Evolutionary conservation across 1,140 invertebrate genomes (phyloP).

Genomic region (Caerostris darwini): DNA sequence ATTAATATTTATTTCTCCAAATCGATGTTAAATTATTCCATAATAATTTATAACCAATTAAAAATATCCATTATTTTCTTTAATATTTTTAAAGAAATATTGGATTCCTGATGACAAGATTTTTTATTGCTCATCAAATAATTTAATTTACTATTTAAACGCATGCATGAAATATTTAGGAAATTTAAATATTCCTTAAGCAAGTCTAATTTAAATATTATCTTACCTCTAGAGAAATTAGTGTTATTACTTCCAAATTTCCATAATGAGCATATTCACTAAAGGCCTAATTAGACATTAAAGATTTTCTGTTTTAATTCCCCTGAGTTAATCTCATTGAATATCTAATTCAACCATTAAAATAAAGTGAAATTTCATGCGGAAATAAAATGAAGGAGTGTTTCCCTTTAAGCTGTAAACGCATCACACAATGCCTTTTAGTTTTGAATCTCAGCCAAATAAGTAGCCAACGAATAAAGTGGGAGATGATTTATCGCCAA

Average conservation of each 20-base stretch:
- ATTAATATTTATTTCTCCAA: too few relatives aligned
- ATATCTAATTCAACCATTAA: conserved; percentile 9
- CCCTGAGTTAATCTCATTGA: background rate
- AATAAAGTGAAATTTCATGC: background rate
- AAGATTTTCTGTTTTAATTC: background rate
- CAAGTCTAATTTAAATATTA: too few relatives aligned
- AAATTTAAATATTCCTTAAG: too few relatives aligned
- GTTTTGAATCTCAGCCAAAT: background rate
- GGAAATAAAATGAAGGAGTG: background rate
- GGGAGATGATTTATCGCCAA: background rate
- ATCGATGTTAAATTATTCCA: too few relatives aligned
- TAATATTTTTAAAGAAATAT: too few relatives aligned
- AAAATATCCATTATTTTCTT: too few relatives aligned
- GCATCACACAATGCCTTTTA: background rate
- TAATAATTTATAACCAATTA: too few relatives aligned
- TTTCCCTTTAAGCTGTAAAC: background rate
- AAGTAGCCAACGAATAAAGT: background rate
- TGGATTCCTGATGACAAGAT: too few relatives aligned
- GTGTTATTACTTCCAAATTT: background rate
- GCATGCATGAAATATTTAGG: too few relatives aligned
- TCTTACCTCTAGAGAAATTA: background rate
- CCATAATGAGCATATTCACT: background rate
- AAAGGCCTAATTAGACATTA: background rate
- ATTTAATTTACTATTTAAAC: too few relatives aligned
- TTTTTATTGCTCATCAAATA: too few relatives aligned